Evolutionary conservation across 2,888 invertebrate species (phyloP).

Genomic region (Sceliomorpha sp.): DNA sequence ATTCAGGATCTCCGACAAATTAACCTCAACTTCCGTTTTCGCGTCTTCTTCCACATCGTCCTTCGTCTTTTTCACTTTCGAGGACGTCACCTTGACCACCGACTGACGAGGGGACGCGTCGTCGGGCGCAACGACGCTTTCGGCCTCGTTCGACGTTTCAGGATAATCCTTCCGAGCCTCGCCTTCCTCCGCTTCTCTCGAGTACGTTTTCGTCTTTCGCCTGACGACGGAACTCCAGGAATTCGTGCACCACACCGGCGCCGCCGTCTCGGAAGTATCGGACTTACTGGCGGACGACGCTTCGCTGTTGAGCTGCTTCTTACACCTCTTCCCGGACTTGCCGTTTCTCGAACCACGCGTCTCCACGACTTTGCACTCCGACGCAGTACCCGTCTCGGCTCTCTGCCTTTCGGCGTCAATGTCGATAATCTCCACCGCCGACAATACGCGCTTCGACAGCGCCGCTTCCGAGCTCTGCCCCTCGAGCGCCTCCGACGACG

Average conservation of each 20-base stretch:
- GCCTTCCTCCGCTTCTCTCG: constrained; percentile 38
- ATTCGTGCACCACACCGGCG: constrained; percentile 5
- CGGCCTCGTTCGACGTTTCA: too few species aligned
- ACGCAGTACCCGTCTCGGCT: constrained; percentile 2
- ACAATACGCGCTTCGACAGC: constrained; percentile 27
- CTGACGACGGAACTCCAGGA: constrained; percentile 65
- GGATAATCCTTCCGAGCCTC: too few species aligned
- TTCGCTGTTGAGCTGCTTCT: constrained; percentile 15
- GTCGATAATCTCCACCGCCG: constrained; percentile 58
- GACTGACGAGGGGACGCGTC: too few species aligned
- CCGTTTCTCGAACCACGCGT: constrained; percentile 44
- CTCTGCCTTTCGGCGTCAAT: constrained; percentile 45
- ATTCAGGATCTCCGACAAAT: constrained; percentile 39
- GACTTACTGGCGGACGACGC: too few species aligned
- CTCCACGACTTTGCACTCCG: constrained; percentile 69
- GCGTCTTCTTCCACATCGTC: constrained; percentile 34
- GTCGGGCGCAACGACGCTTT: too few species aligned
- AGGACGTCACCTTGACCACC: too few species aligned
- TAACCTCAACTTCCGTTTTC: constrained; percentile 59
- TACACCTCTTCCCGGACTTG: constrained; percentile 20
- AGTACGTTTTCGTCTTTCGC: constrained; percentile 31
- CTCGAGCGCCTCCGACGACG: constrained; percentile 20
- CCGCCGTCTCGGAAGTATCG: constrained; percentile 42
- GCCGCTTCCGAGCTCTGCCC: constrained; percentile 16
- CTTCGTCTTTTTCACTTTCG: constrained; percentile 1